Base-by-base conservation (phyloP, 2,797 vertebrate genomes). In the Karalla daura region DNA sequence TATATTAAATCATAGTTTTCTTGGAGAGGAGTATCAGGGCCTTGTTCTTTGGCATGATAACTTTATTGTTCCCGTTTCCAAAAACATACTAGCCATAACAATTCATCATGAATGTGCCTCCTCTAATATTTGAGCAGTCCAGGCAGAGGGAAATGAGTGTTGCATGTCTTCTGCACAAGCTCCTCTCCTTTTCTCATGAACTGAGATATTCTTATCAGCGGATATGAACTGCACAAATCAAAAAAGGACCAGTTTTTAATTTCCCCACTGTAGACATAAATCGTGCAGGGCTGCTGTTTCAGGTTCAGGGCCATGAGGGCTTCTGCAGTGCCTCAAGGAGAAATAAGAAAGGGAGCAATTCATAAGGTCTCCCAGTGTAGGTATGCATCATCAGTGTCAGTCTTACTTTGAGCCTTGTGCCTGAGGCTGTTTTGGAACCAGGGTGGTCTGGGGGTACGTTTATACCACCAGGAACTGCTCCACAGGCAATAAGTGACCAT, bases 401-500 rank as follows among this genome's bases (percentile, higher is more conserved):
- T 83, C 87, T 90, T 88, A 89, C 64, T 63, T 44, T 76, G 85
- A 87, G 75, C 81, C 59, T 66, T 74, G 62, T 70, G 84, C 84
- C 76, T 23, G 63, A 24, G 85, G 84, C 74, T 85, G 83, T 92
- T 93, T 89, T 80, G 83, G 74, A 78, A 78, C 85, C 1, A 63
- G 91, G 92, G 92, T 93, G 93, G 92, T 93, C 91, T 49, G 12
- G 21, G 46, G 75, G 78, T 81, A 56, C 78, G 66, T 76, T 85
- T 84, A 84, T 85, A 88, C 83, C 85, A 86, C 85, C 63, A 39
- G 79, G 78, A 87, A 74, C 59, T 44, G 75, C 85, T 91, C 90
- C 83, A 78, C 76, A 79, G 83, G 88, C 90, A 91, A 91, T 91
- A 92, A 92, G 88, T 89, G 90, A 93, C 90, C 93, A 89, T 91